phyloP scores from a whole-genome alignment of 2,797 vertebrate species.

The Chiloscyllium punctatum region DNA sequence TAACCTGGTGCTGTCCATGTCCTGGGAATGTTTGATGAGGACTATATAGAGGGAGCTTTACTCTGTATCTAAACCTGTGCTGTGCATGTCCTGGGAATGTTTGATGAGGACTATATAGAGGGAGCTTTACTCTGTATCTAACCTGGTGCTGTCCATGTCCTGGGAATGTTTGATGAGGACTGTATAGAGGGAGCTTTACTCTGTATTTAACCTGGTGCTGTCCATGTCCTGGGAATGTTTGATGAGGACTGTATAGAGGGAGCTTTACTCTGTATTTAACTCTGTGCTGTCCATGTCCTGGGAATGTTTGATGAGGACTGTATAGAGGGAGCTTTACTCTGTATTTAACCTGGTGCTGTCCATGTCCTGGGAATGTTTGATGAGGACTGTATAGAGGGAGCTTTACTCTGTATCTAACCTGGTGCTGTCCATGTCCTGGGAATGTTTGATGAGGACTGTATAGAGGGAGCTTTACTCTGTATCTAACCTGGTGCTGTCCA shows the following conservation, averaged over 20 bases:
- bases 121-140: no score
- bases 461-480: not conserved
- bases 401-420: not conserved
- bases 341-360: no score
- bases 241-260: no score
- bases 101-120: not conserved
- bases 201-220: no score
- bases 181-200: not conserved
- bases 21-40: no score
- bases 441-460: not conserved
- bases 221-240: no score
- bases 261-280: no score
- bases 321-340: not conserved
- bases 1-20: no score
- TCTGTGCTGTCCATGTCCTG: no score
- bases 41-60: no score
- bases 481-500: not conserved
- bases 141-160: no score
- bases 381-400: not conserved
- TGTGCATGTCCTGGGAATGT: not conserved
- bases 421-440: not conserved
- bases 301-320: not conserved
- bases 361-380: no score
- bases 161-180: not conserved
- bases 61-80: not conserved